These are phyloP conservation scores for Tapirus terrestris DNA, from an alignment of 2,113 vertebrate genomes.

Conservation along the genomic window DNA sequence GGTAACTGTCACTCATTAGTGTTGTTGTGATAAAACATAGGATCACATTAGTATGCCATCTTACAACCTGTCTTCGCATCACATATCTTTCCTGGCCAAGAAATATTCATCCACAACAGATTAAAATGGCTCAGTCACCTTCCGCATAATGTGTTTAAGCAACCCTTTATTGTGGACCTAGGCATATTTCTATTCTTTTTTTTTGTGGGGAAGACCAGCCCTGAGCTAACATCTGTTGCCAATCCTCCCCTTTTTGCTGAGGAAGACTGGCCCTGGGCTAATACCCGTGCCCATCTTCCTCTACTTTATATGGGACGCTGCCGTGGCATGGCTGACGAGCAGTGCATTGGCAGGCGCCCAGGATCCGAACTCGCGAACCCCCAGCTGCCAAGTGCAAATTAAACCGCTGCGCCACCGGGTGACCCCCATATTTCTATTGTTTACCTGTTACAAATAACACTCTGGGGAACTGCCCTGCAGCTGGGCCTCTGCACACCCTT, in stretches of 20 bases:
- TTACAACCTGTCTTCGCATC: not conserved
- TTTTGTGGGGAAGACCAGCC: too few species aligned
- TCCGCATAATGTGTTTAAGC: not conserved
- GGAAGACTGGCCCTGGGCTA: too few species aligned
- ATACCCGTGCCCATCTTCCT: too few species aligned
- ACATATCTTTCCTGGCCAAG: not conserved
- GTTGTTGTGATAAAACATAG: not conserved
- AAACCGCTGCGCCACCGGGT: too few species aligned
- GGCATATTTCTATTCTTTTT: not conserved
- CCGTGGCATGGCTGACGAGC: too few species aligned
- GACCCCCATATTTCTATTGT: not conserved
- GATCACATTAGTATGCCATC: not conserved
- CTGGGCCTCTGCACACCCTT: not conserved
- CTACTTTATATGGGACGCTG: too few species aligned
- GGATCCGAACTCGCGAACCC: too few species aligned
- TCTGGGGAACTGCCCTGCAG: not conserved
- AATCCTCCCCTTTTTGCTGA: too few species aligned
- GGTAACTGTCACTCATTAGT: not conserved
- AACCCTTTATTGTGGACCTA: not conserved
- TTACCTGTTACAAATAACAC: not conserved
- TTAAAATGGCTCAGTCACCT: not conserved
- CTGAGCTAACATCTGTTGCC: too few species aligned
- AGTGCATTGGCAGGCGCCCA: too few species aligned
- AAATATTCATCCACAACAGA: not conserved
- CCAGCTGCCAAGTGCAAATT: too few species aligned